Evolutionary conservation across 2,113 vertebrate genomes (phyloP), one percentile per base, ranked within the genome.

Genomic region (Bombycilla garrulus): DNA sequence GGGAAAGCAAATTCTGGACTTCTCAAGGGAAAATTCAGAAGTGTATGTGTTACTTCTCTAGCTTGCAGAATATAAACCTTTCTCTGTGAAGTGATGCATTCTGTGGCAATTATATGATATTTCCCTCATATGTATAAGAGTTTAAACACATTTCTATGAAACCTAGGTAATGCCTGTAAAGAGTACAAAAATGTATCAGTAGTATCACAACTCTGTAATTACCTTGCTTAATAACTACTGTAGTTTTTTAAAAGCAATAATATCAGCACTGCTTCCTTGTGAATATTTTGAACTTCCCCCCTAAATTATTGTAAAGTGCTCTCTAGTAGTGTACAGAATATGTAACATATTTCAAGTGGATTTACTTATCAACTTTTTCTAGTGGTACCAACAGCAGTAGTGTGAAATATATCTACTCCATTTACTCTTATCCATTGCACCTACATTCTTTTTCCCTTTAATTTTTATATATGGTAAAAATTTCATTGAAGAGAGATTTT

Each of bases 381-480:
- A 86, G 96, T 95, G 96, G 93, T 97, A 95, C 95, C 97, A 97
- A 96, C 97, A 97, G 93, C 96, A 94, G 91, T 62, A 94, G 81
- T 94, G 80, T 97, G 98, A 98, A 98, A 98, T 98, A 56, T 97
- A 97, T 97, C 98, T 98, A 97, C 96, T 97, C 97, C 97, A 97
- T 98, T 98, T 98, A 97, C 98, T 98, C 97, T 97, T 97, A 97
- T 97, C 98, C 97, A 89, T 88, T 90, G 97, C 95, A 97, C 95
- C 97, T 97, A 98, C 96, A 98, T 98, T 98, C 96, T 97, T 98
- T 98, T 97, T 97, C 97, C 98, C 98, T 99, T 99, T 99, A 99
- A 99, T 99, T 98, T 99, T 99, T 99, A 98, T 99, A 98, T 99
- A 98, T 98, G 99, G 99, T 99, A 99, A 99, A 99, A 99, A 99